Evolutionary conservation across 2,113 vertebrate genomes (phyloP), one percentile per base, ranked within the genome.

Genomic region (Phalacrocorax carbo): DNA sequence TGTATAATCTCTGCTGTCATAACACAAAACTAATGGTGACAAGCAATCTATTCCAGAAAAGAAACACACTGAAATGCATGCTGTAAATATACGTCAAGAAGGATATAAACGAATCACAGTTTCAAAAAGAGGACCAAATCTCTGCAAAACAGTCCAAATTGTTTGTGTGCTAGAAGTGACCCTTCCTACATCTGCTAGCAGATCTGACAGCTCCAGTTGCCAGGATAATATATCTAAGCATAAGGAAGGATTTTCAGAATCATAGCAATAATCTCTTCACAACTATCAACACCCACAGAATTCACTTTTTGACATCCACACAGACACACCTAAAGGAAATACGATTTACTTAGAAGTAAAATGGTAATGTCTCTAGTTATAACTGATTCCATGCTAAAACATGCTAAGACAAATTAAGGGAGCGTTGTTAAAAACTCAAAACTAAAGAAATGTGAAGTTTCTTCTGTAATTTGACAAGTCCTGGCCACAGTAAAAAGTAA

Each of bases 251-350:
- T 88, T 94, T 94, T 92, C 86, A 90, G 79, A 97, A 96, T 94
- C 93, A 91, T 42, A 93, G 88, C 94, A 94, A 95, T 97, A 97
- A 97, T 96, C 93, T 94, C 95, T 93, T 94, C 87, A 90, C 90
- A 86, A 90, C 79, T 81, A 96, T 94, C 91, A 97, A 95, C 91
- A 91, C 68, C 84, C 88, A 95, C 61, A 6, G 84, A 97, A 96
- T 61, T 90, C 77, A 76, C 87, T 94, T 91, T 88, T 82, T 95
- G 94, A 93, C 90, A 95, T 73, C 54, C 49, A 52, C 38, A 46
- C 10, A 87, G 82, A 77, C 29, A 79, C 80, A 88, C 27, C 62
- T 57, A 88, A 77, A 79, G 40, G 62, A 93, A 93, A 95, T 17
- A 52, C 22, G 55, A 94, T 71, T 95, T 93, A 51, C 51, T 92